Evolutionary conservation across 2,797 vertebrate genomes (phyloP).

Genomic region (Yasuhikotakia modesta): DNA sequence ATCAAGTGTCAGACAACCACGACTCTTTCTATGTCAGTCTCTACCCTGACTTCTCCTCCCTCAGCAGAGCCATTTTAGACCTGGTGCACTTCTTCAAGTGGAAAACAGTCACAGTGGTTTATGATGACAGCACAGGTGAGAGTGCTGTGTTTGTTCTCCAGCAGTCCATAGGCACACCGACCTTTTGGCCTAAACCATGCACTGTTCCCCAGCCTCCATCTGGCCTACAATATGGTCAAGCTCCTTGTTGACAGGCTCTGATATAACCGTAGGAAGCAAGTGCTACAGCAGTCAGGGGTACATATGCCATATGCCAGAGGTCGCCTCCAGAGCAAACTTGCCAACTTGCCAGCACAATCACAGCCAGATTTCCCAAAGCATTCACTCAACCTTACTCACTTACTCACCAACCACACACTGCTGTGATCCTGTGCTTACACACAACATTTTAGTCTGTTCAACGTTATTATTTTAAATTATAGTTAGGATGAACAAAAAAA

Average conservation of each 20-base stretch:
- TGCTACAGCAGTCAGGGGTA: conserved; percentile 65
- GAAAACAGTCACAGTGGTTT: conserved; percentile 98
- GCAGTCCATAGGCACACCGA: conserved; percentile 32
- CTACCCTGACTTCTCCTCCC: conserved; percentile 96
- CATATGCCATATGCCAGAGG: conserved; percentile 74
- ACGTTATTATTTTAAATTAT: no score
- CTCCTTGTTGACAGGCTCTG: conserved; percentile 50
- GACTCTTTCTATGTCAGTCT: conserved; percentile 97
- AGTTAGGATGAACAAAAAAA: no score
- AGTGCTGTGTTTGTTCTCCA: conserved; percentile 29
- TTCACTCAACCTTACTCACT: conserved; percentile 56
- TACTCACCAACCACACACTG: conserved; percentile 9
- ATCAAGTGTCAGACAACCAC: conserved; percentile 98
- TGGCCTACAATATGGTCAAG: conserved; percentile 51
- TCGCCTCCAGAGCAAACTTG: conserved; percentile 66
- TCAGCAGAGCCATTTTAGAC: conserved; percentile 96
- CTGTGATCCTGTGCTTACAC: not conserved
- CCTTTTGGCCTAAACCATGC: conserved; percentile 32
- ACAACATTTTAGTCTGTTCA: no score
- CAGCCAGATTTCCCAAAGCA: conserved; percentile 66
- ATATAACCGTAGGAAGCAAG: conserved; percentile 66
- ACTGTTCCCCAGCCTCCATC: conserved; percentile 47
- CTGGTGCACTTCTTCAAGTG: conserved; percentile 99
- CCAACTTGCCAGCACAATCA: conserved; percentile 53
- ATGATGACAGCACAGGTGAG: conserved; percentile 97